These are phyloP conservation scores for Tinamus major DNA, from an alignment of 2,797 vertebrate species.

Conservation along the genomic window DNA sequence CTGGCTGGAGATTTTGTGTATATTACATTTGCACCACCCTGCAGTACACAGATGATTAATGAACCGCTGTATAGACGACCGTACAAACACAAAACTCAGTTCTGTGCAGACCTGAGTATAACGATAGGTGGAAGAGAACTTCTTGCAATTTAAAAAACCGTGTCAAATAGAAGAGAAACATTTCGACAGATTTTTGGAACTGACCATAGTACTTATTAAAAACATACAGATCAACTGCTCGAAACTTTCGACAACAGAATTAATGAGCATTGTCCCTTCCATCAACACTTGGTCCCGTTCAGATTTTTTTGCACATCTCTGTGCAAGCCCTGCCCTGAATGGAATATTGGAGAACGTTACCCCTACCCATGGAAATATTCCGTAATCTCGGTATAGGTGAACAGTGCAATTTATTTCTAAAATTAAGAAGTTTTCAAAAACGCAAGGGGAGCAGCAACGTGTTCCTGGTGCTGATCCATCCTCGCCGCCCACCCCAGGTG, in stretches of 20 bases:
- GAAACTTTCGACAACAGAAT: slow-evolving; percentile 44
- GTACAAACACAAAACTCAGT: neutral
- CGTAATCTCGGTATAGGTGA: neutral
- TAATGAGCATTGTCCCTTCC: slow-evolving; percentile 45
- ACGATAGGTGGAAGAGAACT: slow-evolving; percentile 37
- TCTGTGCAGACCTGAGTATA: neutral
- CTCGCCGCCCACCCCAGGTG: slow-evolving; percentile 70
- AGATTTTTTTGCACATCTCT: slow-evolving; percentile 53
- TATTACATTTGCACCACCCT: neutral
- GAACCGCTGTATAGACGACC: neutral
- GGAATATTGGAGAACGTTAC: neutral
- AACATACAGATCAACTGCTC: slow-evolving; percentile 53
- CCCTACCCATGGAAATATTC: slow-evolving; percentile 47
- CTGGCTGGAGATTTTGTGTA: neutral
- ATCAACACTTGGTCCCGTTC: slow-evolving; percentile 46
- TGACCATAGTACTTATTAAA: slow-evolving; percentile 38
- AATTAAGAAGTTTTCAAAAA: slow-evolving; percentile 18
- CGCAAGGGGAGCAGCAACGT: slow-evolving; percentile 31
- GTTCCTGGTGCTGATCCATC: slow-evolving; percentile 53
- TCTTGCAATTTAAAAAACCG: slow-evolving; percentile 48
- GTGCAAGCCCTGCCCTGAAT: neutral
- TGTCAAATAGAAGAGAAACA: slow-evolving; percentile 59
- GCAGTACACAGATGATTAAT: slow-evolving; percentile 3
- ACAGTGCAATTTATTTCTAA: neutral
- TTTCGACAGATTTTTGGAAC: slow-evolving; percentile 68